These are phyloP conservation scores for Callopanchax toddi DNA, from an alignment of 2,113 vertebrate species.

Conservation along the genomic window DNA sequence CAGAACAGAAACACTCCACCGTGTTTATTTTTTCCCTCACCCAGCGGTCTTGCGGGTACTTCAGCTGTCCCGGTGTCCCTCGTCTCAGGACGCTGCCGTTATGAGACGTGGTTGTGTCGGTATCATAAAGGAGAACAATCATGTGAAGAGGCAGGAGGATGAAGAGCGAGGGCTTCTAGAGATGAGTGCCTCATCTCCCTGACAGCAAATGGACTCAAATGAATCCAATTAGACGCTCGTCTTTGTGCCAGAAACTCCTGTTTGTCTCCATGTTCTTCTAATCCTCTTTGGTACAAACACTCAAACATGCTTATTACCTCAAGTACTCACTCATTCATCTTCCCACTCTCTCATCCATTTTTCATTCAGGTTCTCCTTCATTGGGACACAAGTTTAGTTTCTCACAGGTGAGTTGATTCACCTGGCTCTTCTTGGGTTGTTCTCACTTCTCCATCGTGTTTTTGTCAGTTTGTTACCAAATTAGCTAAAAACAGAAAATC, in stretches of 20 bases:
- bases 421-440: neutral
- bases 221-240: conserved; percentile 61
- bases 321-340: conserved; percentile 20
- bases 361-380: neutral
- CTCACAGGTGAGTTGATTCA: neutral
- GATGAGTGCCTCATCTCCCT: conserved; percentile 57
- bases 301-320: conserved; percentile 23
- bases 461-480: too few relatives aligned
- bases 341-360: neutral
- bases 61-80: conserved; percentile 53
- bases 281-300: conserved; percentile 21
- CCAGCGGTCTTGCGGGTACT: conserved; percentile 47
- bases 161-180: conserved; percentile 45
- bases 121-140: conserved; percentile 35
- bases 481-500: too few relatives aligned
- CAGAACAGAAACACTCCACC: conserved; percentile 53
- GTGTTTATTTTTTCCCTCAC: conserved; percentile 47
- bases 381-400: neutral
- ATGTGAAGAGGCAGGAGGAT: conserved; percentile 45
- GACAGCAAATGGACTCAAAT: conserved; percentile 65
- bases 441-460: neutral
- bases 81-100: conserved; percentile 44
- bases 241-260: conserved; percentile 58
- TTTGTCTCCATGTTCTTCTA: conserved; percentile 59
- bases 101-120: conserved; percentile 46